Base-by-base conservation (phyloP, 2,888 invertebrate genomes). In the Drosophila ezoana region DNA sequence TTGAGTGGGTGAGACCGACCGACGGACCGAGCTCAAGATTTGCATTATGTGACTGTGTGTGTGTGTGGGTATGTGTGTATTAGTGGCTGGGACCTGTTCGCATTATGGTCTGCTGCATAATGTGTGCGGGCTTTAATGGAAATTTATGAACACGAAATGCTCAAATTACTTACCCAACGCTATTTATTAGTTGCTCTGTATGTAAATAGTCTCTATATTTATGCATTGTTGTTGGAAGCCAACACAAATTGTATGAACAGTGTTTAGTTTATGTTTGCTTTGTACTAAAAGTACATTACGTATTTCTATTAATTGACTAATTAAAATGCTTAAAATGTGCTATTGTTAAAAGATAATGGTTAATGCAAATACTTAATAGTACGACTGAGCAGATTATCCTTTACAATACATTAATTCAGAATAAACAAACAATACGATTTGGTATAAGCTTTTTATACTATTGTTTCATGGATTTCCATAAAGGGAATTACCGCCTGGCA, bases 101-200 rank as follows among this genome's bases (percentile, higher is more conserved):
- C 47, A 58, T 76, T 58, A 71, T 44, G 72, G 72, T 62, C 76
- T 72, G 54, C 37, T 78, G 72, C 59, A 52, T 57, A 51, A 40
- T 73, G 47, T 47, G 47, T 45, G 28, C 18, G 23, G 37, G 40
- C 78, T 80, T 81, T 83, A 86, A 86, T 81, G 48, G 16, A 56
- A 69, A 77, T 72, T 83, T 77, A 83, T 83, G 61, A 83, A 72
- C 56, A 69, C 44, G 23, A 64, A 79, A 44, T 61, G 58, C 63
- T 59, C 57, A 61, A 52, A 81, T 60, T 69, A 52, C 53, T 51
- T 20, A 35, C 33, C 45, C 54, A 68, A 35, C 38, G 62, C 71
- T 56, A 69, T 81, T 84, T 61, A 68, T 64, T 48, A 47, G 49
- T 44, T 45, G 45, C 35, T 28, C 33, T n/a, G n/a, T 40, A 23